Evolutionary conservation across 2,888 invertebrate genomes (phyloP).

Genomic region (Acrobasis suavella): DNA sequence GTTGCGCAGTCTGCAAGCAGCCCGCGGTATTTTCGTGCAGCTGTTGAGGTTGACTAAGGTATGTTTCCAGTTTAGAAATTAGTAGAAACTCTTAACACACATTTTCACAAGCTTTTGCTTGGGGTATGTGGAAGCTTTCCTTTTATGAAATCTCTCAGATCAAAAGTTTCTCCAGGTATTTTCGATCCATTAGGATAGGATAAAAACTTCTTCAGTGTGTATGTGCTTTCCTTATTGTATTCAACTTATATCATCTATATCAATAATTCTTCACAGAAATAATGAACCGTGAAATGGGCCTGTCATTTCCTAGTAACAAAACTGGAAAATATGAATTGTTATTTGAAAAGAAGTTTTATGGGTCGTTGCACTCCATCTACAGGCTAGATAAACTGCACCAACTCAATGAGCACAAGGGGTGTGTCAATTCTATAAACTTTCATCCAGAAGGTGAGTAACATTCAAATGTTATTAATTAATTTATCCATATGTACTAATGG

Average conservation of each 20-base stretch:
- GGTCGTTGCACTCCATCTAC: conserved; percentile 91
- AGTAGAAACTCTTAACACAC: too few relatives aligned
- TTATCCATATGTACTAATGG: too few relatives aligned
- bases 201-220: neutral
- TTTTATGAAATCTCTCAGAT: too few relatives aligned
- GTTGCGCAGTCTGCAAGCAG: too few relatives aligned
- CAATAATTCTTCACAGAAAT: conserved; percentile 77
- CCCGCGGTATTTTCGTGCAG: too few relatives aligned
- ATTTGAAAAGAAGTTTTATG: conserved; percentile 89
- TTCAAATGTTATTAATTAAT: neutral
- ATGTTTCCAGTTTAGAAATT: too few relatives aligned
- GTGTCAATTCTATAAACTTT: conserved; percentile 96
- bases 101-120: too few relatives aligned
- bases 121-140: too few relatives aligned
- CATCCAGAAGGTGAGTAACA: conserved; percentile 85
- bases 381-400: conserved; percentile 90
- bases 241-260: neutral
- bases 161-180: too few relatives aligned
- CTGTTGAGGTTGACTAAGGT: too few relatives aligned
- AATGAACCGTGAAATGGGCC: conserved; percentile 84
- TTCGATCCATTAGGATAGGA: too few relatives aligned
- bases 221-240: neutral
- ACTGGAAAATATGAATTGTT: conserved; percentile 70
- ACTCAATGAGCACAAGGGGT: conserved; percentile 91
- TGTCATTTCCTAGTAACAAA: conserved; percentile 72